Evolutionary conservation across 2,888 invertebrate genomes (phyloP), one percentile per base, ranked within the genome.

Genomic region (Pyrgus malvae): DNA sequence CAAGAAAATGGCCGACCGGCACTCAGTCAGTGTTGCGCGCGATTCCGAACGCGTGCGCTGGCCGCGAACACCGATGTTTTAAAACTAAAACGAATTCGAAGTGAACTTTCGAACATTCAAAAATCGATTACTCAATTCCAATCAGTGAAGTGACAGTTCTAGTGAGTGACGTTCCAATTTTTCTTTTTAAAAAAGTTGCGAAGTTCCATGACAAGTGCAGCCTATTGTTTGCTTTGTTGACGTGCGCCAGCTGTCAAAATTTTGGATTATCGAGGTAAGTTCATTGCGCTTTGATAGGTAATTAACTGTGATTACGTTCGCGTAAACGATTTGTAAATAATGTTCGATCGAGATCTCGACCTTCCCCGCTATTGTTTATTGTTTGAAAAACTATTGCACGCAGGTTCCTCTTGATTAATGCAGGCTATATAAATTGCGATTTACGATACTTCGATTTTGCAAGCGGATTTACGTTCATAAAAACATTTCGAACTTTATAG

Each of bases 171-270:
- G 16, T 54, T 45, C 17, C 27, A 12, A 23, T 12, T 48, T 45
- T 42, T 55, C 58, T 55, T 51, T 46, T 57, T 42, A 41, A 42
- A 37, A 12, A 40, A 33, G 27, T 49, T 45, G 17, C 45, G 40
- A 29, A 37, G 40, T 44, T 63, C 56, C 48, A 51, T 58, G 44
- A 63, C 67, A 66, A 70, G 76, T 72, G 72, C 61, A 44, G 25
- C 21, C 60, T 65, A 68, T 70, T 76, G 74, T 78, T 78, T 74
- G 73, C 76, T 74, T 78, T 78, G 80, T 82, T 82, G 74, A 79
- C 68, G 64, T 68, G 63, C 61, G 67, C 68, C 80, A 83, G 78
- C 83, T 87, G 86, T 86, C 80, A 84, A 83, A 87, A 83, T 78
- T 70, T 65, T 72, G 70, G 71, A 75, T 71, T 74, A 74, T 71